Percentiles rank a stretch among this genome's conserved stretches.
These are phyloP conservation scores for Trichechus manatus DNA, from an alignment of 2,113 vertebrate genomes.

Conservation along the genomic window DNA sequence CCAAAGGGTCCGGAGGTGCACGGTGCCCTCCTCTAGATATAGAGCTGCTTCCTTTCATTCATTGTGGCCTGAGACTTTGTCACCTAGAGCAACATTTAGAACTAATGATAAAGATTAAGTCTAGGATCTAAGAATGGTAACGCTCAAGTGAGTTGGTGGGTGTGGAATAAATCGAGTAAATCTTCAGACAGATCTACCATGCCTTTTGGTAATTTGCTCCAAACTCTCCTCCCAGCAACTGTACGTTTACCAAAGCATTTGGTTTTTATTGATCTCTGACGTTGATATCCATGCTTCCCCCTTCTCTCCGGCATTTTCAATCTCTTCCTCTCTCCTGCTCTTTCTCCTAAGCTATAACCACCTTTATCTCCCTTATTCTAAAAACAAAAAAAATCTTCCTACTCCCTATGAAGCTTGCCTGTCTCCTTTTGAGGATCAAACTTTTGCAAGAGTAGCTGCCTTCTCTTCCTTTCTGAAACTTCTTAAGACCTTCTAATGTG, in stretches of 20 bases:
- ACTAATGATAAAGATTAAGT: background rate
- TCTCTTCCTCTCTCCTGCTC: background rate
- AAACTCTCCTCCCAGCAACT: background rate
- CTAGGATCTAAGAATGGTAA: background rate
- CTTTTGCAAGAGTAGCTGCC: background rate
- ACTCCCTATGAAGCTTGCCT: background rate
- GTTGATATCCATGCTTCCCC: background rate
- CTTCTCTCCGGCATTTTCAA: background rate
- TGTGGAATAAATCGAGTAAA: background rate
- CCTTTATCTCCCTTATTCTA: background rate
- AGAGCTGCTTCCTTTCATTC: background rate
- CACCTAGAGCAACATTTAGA: background rate
- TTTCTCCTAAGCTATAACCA: background rate
- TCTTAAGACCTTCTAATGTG: background rate
- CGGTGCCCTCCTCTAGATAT: background rate
- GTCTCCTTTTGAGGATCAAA: background rate
- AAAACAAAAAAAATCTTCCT: background rate
- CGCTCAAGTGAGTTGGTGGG: background rate
- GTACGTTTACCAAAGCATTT: background rate
- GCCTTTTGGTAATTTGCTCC: background rate
- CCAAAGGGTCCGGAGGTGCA: background rate
- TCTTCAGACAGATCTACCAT: background rate
- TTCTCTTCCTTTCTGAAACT: background rate
- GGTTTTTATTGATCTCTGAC: background rate
- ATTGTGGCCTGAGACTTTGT: background rate